Percentiles rank a stretch among this genome's conserved stretches.
phyloP scores from a whole-genome alignment of 2,888 invertebrate genomes.

The Meteorus colon region DNA sequence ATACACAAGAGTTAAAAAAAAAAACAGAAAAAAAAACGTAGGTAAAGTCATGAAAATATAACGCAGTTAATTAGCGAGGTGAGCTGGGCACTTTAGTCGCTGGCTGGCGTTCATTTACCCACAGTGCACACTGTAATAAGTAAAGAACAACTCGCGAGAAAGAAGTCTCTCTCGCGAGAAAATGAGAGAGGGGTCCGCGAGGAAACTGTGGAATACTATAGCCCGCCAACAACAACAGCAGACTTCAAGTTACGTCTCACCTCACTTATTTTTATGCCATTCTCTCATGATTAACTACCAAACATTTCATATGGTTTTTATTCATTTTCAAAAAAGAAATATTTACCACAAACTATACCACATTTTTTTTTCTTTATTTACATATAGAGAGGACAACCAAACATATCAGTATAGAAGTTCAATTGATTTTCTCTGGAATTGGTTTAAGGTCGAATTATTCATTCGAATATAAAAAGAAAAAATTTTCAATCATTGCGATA shows the following conservation, averaged over 20 bases:
- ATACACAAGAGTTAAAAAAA: conserved; percentile 20
- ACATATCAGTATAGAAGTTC: too few species aligned
- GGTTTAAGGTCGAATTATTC: too few species aligned
- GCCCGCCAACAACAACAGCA: conserved; percentile 26
- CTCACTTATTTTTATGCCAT: neutral
- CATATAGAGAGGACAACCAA: too few species aligned
- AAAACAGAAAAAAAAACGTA: conserved; percentile 26
- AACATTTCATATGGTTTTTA: conserved; percentile 2
- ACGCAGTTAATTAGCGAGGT: conserved; percentile 68
- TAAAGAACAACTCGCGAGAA: conserved; percentile 64
- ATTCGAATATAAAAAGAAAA: too few species aligned
- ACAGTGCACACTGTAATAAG: conserved; percentile 67
- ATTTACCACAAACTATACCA: too few species aligned
- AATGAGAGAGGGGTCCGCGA: conserved; percentile 53
- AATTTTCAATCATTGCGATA: too few species aligned
- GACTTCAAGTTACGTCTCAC: conserved; percentile 16
- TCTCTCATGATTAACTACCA: conserved; percentile 5
- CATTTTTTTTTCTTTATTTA: too few species aligned
- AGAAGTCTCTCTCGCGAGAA: conserved; percentile 51
- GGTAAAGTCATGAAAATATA: conserved; percentile 63
- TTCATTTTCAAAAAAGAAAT: neutral
- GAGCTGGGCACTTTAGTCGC: conserved; percentile 63
- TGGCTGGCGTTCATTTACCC: conserved; percentile 58
- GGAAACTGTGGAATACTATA: conserved; percentile 60
- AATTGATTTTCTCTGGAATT: too few species aligned